Percentiles rank a stretch among this genome's conserved stretches.
Conservation (phyloP, 2,797 vertebrate genomes). For the Myotis vivesi region DNA sequence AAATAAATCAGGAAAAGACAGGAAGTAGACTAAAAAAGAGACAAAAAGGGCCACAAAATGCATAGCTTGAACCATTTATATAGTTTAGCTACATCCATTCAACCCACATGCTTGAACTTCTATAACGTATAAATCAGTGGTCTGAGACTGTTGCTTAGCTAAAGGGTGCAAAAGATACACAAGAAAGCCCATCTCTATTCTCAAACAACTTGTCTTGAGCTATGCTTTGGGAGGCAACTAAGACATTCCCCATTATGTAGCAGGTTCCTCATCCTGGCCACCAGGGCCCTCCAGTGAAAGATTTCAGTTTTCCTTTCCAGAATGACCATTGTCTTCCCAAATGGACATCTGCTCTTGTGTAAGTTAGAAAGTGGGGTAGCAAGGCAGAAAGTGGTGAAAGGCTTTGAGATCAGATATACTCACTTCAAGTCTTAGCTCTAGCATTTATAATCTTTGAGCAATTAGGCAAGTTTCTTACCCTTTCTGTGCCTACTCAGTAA, state of each 20-base stretch:
- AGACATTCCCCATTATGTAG: background rate
- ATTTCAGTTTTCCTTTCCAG: conserved; percentile 2
- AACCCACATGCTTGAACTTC: background rate
- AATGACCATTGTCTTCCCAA: background rate
- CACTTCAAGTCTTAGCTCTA: background rate
- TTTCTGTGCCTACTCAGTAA: background rate
- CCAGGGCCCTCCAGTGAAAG: background rate
- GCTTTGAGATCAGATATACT: background rate
- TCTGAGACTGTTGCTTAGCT: background rate
- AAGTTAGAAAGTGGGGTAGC: background rate
- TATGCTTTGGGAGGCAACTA: background rate
- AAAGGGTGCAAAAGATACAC: background rate
- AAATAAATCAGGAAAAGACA: background rate
- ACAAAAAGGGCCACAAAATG: background rate
- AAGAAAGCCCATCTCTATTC: background rate
- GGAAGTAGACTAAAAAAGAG: background rate
- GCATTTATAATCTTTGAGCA: background rate
- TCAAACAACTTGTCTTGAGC: background rate
- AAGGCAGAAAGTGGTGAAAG: background rate
- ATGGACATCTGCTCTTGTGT: background rate
- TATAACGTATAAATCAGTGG: background rate
- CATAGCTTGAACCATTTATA: background rate
- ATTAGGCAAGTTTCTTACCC: background rate
- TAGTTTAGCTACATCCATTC: background rate
- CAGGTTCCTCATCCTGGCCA: background rate